Evolutionary conservation across 2,797 vertebrate genomes (phyloP).

Genomic region (Chiropotes sagulatus): DNA sequence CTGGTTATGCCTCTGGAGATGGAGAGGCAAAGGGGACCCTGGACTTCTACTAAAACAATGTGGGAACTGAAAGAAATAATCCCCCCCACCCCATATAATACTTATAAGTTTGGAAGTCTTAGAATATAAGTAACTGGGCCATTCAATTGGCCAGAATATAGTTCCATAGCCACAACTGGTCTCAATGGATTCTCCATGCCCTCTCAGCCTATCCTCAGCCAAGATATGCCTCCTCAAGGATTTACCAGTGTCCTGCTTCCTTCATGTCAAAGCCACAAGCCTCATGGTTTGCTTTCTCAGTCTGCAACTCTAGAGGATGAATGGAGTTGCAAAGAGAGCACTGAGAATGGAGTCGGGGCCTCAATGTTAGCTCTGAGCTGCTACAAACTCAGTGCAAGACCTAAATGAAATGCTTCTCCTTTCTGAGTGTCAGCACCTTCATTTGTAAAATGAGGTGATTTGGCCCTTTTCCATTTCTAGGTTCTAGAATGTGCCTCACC

Average conservation of each 20-base stretch:
- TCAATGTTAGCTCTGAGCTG: too few relatives aligned
- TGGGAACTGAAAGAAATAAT: background rate
- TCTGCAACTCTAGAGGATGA: background rate
- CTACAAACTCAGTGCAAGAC: background rate
- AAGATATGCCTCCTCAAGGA: background rate
- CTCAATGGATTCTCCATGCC: background rate
- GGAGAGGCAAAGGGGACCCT: background rate
- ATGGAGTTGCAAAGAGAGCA: background rate
- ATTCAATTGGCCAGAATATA: background rate
- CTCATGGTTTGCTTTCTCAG: background rate
- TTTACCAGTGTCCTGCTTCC: background rate
- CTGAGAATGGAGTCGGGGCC: background rate
- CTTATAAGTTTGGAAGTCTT: background rate
- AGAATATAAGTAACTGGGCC: background rate
- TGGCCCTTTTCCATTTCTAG: background rate
- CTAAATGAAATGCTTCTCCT: background rate
- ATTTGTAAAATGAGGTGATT: background rate
- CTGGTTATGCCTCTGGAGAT: background rate
- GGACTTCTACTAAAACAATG: background rate
- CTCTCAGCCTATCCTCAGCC: background rate
- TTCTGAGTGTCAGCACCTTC: background rate
- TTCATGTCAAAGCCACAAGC: background rate
- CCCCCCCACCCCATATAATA: too few relatives aligned
- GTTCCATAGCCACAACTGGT: background rate
- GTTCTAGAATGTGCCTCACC: background rate